Percentiles rank a stretch among this genome's conserved stretches.
phyloP scores from a whole-genome alignment of 1,140 invertebrate genomes.

The Panagrolaimus sp. region DNA sequence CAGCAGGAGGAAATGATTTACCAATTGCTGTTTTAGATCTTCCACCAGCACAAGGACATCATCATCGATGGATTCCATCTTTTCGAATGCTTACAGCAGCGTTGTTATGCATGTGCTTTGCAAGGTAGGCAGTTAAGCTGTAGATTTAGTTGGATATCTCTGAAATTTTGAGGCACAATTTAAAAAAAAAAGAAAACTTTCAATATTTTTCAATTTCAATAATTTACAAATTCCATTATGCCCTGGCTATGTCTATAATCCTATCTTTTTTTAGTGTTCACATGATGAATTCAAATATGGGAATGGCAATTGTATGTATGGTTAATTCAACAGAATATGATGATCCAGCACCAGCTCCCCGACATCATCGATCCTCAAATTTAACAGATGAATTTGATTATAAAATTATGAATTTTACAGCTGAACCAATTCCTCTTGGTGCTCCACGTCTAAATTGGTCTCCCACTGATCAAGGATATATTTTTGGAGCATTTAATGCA shows the following conservation, averaged over 20 bases:
- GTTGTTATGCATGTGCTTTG: constrained; percentile 14
- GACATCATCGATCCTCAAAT: background rate
- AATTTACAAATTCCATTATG: too few species aligned
- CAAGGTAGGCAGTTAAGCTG: background rate
- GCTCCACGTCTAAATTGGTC: constrained; percentile 36
- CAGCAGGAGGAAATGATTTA: background rate
- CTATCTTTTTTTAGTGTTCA: constrained; percentile 43
- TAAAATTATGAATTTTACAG: constrained; percentile 22
- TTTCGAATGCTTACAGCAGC: constrained; percentile 37
- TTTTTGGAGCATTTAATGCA: constrained; percentile 56
- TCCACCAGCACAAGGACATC: background rate
- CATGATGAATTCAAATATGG: constrained; percentile 51
- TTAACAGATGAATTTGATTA: background rate
- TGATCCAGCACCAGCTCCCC: constrained; percentile 15
- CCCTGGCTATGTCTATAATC: too few species aligned
- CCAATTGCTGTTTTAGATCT: background rate
- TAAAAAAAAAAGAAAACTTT: too few species aligned
- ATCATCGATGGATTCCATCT: constrained; percentile 54
- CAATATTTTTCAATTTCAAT: too few species aligned
- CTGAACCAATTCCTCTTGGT: constrained; percentile 17
- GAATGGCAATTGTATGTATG: constrained; percentile 54
- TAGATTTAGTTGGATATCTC: too few species aligned
- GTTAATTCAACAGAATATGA: constrained; percentile 42
- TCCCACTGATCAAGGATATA: constrained; percentile 48
- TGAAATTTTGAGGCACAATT: too few species aligned